Conservation (phyloP, 2,113 vertebrate genomes). For the Oenanthe oenanthe region DNA sequence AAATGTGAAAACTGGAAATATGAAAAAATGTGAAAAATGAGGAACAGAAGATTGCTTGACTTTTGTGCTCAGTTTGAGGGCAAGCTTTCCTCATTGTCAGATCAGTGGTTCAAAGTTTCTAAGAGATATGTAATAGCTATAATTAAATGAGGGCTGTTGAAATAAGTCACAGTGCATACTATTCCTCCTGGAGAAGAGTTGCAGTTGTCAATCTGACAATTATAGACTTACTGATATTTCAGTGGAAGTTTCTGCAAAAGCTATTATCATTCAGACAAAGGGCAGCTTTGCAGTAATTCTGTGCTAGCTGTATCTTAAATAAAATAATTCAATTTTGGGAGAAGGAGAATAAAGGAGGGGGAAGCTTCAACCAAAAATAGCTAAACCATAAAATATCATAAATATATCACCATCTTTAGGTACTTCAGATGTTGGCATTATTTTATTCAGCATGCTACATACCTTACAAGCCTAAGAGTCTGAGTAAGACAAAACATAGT, state of each 20-base stretch:
- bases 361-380: neutral
- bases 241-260: conserved; percentile 1
- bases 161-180: conserved; percentile 4
- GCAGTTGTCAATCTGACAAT: conserved; percentile 21
- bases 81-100: neutral
- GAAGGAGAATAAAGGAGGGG: neutral
- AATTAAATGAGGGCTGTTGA: conserved; percentile 1
- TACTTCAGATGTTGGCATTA: neutral
- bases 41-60: neutral
- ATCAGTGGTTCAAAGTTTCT: neutral
- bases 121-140: neutral
- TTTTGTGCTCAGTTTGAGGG: neutral
- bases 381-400: neutral
- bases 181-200: neutral
- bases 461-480: neutral
- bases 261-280: conserved; percentile 45
- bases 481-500: neutral
- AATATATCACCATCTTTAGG: neutral
- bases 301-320: neutral
- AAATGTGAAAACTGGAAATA: neutral
- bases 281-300: conserved; percentile 23
- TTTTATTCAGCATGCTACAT: neutral
- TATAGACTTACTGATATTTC: conserved; percentile 36
- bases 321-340: neutral
- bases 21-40: neutral